These are phyloP conservation scores for Drosophila tanythrix DNA, from an alignment of 2,888 invertebrate species.

Conservation along the genomic window DNA sequence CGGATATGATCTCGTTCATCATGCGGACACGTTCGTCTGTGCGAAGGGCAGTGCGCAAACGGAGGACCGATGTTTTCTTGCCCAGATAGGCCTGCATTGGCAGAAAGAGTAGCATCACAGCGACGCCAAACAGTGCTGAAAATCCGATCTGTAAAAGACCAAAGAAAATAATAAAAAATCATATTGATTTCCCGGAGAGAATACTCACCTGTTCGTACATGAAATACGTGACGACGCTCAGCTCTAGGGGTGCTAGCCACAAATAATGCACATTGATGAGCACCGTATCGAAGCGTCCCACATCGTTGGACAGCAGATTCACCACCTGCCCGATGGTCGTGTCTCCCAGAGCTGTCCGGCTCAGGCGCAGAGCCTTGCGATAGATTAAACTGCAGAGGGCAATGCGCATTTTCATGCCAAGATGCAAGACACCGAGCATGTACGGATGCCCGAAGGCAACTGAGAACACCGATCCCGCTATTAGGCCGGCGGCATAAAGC, in stretches of 20 bases:
- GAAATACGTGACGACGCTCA: conserved; percentile 91
- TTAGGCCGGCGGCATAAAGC: conserved; percentile 90
- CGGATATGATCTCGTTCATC: conserved; percentile 95
- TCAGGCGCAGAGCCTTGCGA: conserved; percentile 88
- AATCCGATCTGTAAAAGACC: conserved; percentile 85
- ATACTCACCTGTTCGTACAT: conserved; percentile 88
- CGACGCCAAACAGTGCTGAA: conserved; percentile 86
- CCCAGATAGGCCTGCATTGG: conserved; percentile 92
- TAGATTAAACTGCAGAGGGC: conserved; percentile 90
- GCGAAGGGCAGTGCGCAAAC: conserved; percentile 91
- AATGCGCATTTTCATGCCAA: conserved; percentile 89
- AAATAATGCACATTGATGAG: conserved; percentile 95
- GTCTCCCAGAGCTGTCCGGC: conserved; percentile 90
- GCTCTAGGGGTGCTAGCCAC: conserved; percentile 95
- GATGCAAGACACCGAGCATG: conserved; percentile 89
- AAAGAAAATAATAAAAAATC: background rate
- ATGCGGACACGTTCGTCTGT: conserved; percentile 96
- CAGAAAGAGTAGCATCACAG: conserved; percentile 88
- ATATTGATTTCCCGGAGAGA: background rate
- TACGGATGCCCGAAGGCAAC: conserved; percentile 93
- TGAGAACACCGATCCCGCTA: conserved; percentile 90
- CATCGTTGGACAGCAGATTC: conserved; percentile 97
- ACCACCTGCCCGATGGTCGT: conserved; percentile 92
- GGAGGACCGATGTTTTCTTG: conserved; percentile 90
- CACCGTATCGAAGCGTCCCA: conserved; percentile 88